phyloP scores from a whole-genome alignment of 2,888 invertebrate species.

The Bugulina stolonifera region DNA sequence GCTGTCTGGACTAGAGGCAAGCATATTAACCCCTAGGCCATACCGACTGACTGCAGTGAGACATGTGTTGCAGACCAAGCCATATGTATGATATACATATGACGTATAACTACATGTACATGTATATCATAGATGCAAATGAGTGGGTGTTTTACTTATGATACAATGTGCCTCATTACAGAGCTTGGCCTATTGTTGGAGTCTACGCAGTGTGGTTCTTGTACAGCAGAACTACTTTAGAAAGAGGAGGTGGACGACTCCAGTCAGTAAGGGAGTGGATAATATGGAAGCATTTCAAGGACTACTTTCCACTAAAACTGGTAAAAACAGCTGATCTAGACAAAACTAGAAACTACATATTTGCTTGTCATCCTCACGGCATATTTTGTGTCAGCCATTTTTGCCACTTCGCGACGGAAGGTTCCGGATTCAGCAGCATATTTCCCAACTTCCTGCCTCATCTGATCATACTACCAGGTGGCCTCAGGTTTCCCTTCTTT shows the following conservation, averaged over 20 bases:
- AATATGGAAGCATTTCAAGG: constrained; percentile 64
- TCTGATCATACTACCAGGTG: constrained; percentile 65
- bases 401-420: constrained; percentile 69
- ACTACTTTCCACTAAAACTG: constrained; percentile 79
- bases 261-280: constrained; percentile 63
- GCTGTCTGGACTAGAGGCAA: too few relatives aligned
- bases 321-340: constrained; percentile 77
- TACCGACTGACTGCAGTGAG: background rate
- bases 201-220: constrained; percentile 26
- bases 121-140: too few relatives aligned
- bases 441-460: constrained; percentile 56
- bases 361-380: constrained; percentile 85
- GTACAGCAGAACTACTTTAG: constrained; percentile 62
- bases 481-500: constrained; percentile 68
- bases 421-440: constrained; percentile 52
- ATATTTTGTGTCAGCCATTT: constrained; percentile 74
- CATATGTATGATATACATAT: too few relatives aligned
- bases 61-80: too few relatives aligned
- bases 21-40: too few relatives aligned
- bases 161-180: too few relatives aligned
- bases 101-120: too few relatives aligned
- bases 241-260: constrained; percentile 56
- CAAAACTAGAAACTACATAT: constrained; percentile 72
- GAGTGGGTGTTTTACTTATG: constrained; percentile 34
- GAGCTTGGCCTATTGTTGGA: constrained; percentile 28